Base-by-base conservation (phyloP, 2,888 invertebrate species). In the Embidobia sp. region DNA sequence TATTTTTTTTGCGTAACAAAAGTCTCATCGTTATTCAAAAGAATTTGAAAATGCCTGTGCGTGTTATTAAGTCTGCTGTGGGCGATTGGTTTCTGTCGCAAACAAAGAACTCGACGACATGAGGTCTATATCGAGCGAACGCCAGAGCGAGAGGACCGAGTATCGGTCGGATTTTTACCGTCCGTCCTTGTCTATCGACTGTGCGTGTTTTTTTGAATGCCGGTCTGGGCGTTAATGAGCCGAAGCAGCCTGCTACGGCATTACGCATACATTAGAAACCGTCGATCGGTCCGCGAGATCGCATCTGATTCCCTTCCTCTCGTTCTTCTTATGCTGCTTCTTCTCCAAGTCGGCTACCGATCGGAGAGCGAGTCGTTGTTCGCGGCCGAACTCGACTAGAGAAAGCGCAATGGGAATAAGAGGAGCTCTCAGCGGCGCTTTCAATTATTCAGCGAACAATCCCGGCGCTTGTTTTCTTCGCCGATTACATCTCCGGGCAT, bases 381-480 rank as follows among this genome's bases (percentile, higher is more conserved):
- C 61, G 69, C 76, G 37, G 73, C 74, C 57, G 66, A 70, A 61
- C 67, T 55, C 40, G 26, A 44, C 42, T 64, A 64, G 72, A 80
- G 77, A 72, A 76, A 79, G 73, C 48, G 80, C 81, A 87, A 87
- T 86, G 88, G 87, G 86, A 88, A 88, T 86, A 86, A 86, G 87
- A 87, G 87, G 87, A 87, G 86, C 87, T 85, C 85, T 84, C 84
- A 84, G 88, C 89, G 89, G 89, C 87, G 88, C 89, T 88, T 89
- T 89, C 89, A 89, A 89, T 89, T 89, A 89, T 89, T 89, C 88
- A 85, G 82, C 85, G 86, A 89, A 88, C 88, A 89, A 88, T 89
- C 88, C 86, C 84, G 86, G 87, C 86, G 89, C 88, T 89, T 89
- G 88, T 88, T 89, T 88, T 88, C 88, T 88, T 86, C 86, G 84